A percentile compares a stretch with the other conserved stretches of the same genome.
Conservation (phyloP, 2,113 vertebrate species). For the Gambusia holbrooki region DNA sequence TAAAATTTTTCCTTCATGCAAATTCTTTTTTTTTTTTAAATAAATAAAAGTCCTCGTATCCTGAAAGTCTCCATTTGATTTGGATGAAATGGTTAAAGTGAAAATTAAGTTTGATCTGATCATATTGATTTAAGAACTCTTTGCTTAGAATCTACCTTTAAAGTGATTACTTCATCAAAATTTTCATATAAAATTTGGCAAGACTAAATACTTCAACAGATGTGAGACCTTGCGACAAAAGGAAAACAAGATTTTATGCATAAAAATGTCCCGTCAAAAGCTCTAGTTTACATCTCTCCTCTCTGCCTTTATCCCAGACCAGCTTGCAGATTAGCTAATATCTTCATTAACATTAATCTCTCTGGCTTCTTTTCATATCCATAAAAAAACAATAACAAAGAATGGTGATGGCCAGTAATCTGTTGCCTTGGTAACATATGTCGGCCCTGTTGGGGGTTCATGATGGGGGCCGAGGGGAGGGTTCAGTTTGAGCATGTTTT, state of each 20-base stretch:
- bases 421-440: constrained; percentile 49
- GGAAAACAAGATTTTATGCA: not conserved
- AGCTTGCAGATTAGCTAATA: constrained; percentile 11
- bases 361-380: constrained; percentile 23
- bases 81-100: not conserved
- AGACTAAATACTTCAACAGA: not conserved
- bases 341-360: constrained; percentile 19
- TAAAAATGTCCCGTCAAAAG: not conserved
- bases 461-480: not conserved
- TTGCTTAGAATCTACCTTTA: not conserved
- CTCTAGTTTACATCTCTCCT: not conserved
- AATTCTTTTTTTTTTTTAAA: too few relatives aligned
- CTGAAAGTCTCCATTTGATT: not conserved
- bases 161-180: not conserved
- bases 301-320: not conserved
- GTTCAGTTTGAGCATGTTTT: constrained; percentile 7
- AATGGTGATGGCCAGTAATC: constrained; percentile 34
- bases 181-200: not conserved
- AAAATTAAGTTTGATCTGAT: not conserved
- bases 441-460: constrained; percentile 25
- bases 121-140: not conserved
- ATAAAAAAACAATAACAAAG: constrained; percentile 25
- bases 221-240: not conserved
- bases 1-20: too few relatives aligned
- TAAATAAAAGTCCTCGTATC: too few relatives aligned